Evolutionary conservation across 1,140 invertebrate genomes (phyloP).

Genomic region (Heliconius hewitsoni): DNA sequence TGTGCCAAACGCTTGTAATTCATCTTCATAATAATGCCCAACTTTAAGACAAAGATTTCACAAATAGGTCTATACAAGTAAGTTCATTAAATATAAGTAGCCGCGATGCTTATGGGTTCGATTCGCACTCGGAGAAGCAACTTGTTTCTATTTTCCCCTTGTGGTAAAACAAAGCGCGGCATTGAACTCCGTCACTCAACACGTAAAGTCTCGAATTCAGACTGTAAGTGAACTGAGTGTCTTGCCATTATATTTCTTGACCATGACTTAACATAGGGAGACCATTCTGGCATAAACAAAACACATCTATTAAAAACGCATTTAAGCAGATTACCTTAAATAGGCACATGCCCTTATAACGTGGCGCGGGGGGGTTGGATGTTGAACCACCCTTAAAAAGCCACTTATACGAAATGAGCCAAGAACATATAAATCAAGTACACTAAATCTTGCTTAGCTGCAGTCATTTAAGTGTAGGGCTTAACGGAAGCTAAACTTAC

Average conservation of each 20-base stretch:
- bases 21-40: too few relatives aligned
- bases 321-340: background rate
- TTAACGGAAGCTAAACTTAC: conserved; percentile 47
- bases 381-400: background rate
- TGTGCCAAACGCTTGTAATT: too few relatives aligned
- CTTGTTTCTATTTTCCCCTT: too few relatives aligned
- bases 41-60: too few relatives aligned
- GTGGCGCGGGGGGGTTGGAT: background rate
- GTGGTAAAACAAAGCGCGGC: background rate
- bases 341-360: background rate
- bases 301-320: background rate
- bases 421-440: conserved; percentile 18
- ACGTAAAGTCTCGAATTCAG: background rate
- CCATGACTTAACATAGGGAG: too few relatives aligned
- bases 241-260: background rate
- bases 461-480: conserved; percentile 50
- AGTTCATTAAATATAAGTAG: too few relatives aligned
- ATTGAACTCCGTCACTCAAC: background rate
- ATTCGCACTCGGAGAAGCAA: too few relatives aligned
- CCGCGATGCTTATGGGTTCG: too few relatives aligned
- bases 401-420: conserved; percentile 9
- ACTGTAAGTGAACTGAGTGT: background rate
- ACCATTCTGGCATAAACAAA: background rate
- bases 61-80: too few relatives aligned
- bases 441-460: conserved; percentile 39